A percentile compares a stretch with the other conserved stretches of the same genome.
phyloP scores from a whole-genome alignment of 1,140 invertebrate genomes.

The Drosophila pruinosa region DNA sequence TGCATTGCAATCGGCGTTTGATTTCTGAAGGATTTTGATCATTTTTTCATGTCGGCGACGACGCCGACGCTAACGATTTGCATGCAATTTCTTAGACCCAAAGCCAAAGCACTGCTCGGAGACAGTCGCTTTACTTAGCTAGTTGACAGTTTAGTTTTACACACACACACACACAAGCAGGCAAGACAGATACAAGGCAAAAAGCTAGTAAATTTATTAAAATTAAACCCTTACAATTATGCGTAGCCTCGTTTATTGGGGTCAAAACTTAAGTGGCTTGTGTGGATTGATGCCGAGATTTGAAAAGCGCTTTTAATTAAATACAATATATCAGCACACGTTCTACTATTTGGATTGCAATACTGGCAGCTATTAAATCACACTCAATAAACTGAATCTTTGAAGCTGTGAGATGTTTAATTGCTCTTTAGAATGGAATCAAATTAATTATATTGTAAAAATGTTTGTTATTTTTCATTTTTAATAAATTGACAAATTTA shows the following conservation, averaged over 20 bases:
- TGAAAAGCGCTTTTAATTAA: conserved; percentile 55
- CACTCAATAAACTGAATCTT: background rate
- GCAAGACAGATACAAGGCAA: conserved; percentile 43
- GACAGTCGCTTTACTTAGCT: conserved; percentile 57
- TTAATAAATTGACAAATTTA: too few relatives aligned
- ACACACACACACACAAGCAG: conserved; percentile 7
- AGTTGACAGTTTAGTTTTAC: conserved; percentile 44
- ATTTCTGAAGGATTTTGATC: conserved; percentile 79
- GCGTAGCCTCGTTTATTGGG: conserved; percentile 62
- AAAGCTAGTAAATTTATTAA: conserved; percentile 68
- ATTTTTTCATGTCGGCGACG: conserved; percentile 59
- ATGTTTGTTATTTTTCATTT: too few relatives aligned
- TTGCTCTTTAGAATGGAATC: background rate
- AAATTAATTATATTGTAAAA: too few relatives aligned
- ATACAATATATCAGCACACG: conserved; percentile 14
- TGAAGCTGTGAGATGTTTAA: background rate
- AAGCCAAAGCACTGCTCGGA: conserved; percentile 9
- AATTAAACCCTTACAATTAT: conserved; percentile 71
- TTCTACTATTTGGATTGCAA: background rate
- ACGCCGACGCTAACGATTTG: conserved; percentile 47
- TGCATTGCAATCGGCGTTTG: conserved; percentile 72
- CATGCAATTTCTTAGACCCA: conserved; percentile 45
- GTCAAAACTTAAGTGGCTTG: conserved; percentile 28
- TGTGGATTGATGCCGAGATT: background rate
- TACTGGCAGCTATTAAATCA: background rate